Conservation (phyloP, 53 echinoderm and acorn worm genomes). For the Holothuria scabra region DNA sequence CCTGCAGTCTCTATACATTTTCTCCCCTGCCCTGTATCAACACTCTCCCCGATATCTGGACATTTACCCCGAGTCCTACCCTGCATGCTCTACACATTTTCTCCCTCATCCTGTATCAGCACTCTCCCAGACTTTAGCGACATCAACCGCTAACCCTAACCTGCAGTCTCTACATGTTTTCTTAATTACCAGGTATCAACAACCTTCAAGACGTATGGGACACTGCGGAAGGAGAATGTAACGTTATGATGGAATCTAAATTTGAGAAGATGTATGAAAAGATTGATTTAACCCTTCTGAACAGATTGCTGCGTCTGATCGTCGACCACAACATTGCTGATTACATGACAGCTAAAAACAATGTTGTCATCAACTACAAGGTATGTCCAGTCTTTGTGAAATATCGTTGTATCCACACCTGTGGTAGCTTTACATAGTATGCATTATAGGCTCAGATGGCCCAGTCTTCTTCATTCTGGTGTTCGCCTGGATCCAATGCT, state of each 20-base stretch:
- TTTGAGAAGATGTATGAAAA: slow-evolving; percentile 99
- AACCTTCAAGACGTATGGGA: slow-evolving; percentile 99
- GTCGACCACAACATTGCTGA: slow-evolving; percentile 99
- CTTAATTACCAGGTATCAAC: slow-evolving; percentile 78
- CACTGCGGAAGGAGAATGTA: slow-evolving; percentile 93
- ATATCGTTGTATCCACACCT: too few relatives aligned
- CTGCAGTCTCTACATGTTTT: too few relatives aligned
- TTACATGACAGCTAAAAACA: slow-evolving; percentile 99
- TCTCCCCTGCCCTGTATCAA: slow-evolving; percentile 73
- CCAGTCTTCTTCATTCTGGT: background rate
- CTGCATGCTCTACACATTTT: too few relatives aligned
- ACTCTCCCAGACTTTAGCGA: too few relatives aligned
- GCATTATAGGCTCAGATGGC: background rate
- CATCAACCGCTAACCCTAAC: too few relatives aligned
- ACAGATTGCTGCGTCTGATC: slow-evolving; percentile 97
- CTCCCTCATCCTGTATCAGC: too few relatives aligned
- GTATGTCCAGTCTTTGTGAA: slow-evolving; percentile 29
- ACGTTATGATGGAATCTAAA: slow-evolving; percentile 98
- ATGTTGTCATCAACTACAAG: slow-evolving; percentile 99
- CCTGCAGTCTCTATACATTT: too few relatives aligned
- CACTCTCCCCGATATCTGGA: slow-evolving; percentile 97
- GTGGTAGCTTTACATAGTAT: too few relatives aligned
- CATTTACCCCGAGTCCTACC: too few relatives aligned
- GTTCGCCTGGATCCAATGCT: slow-evolving; percentile 23
- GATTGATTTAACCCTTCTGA: slow-evolving; percentile 97